These are phyloP conservation scores for Dermatemys mawii DNA, from an alignment of 2,113 vertebrate genomes.

Conservation along the genomic window DNA sequence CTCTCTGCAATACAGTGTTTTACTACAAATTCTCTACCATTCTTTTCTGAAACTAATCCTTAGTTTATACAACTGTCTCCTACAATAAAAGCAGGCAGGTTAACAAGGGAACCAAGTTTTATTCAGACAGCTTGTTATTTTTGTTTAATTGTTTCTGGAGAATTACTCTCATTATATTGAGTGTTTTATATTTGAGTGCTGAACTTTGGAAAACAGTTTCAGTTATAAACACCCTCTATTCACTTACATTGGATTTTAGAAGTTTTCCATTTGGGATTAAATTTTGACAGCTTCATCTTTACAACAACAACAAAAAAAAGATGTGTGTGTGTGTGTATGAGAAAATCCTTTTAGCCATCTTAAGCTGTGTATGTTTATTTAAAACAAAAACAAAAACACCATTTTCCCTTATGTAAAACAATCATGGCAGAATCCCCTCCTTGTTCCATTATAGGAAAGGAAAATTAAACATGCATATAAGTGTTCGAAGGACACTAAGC, in stretches of 20 bases:
- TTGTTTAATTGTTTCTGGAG: neutral
- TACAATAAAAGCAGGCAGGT: neutral
- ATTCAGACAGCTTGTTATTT: neutral
- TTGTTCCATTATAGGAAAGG: neutral
- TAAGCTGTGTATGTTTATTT: neutral
- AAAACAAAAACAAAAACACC: neutral
- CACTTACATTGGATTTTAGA: neutral
- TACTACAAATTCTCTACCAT: neutral
- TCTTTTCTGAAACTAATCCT: neutral
- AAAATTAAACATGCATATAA: neutral
- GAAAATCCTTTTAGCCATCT: neutral
- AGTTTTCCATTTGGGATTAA: neutral
- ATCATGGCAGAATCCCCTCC: neutral
- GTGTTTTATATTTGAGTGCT: no score
- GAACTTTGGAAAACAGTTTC: neutral
- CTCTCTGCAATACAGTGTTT: neutral
- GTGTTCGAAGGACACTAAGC: neutral
- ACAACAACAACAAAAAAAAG: neutral
- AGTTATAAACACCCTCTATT: neutral
- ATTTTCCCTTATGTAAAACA: neutral
- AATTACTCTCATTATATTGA: no score
- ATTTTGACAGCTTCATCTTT: neutral
- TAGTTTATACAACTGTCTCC: neutral
- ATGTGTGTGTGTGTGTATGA: neutral
- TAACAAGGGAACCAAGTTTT: neutral